Percentiles rank a stretch among this genome's conserved stretches.
Conservation (phyloP, 2,113 vertebrate species). For the Aegithalos caudatus region DNA sequence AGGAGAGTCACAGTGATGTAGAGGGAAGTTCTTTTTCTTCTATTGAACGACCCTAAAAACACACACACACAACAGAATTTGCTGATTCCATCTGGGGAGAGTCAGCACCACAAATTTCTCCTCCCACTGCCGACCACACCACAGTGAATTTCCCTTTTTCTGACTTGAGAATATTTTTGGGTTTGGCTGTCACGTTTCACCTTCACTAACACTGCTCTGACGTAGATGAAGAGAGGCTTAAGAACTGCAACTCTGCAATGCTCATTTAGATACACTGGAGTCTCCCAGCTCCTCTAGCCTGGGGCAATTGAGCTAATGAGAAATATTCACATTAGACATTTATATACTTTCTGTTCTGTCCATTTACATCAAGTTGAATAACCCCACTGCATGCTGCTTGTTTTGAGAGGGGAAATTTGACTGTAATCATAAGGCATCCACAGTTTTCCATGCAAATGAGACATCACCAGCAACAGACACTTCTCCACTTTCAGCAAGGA, state of each 20-base stretch:
- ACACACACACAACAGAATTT: conserved; percentile 70
- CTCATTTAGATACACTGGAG: neutral
- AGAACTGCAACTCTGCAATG: neutral
- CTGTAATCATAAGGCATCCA: neutral
- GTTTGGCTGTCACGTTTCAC: conserved; percentile 4
- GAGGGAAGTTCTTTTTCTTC: conserved; percentile 95
- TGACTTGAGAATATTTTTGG: neutral
- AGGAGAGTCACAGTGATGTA: conserved; percentile 91
- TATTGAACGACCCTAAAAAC: conserved; percentile 91
- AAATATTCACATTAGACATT: neutral
- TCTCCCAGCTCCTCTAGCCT: neutral
- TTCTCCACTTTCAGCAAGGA: conserved; percentile 28
- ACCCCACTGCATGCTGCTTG: neutral
- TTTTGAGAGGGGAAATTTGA: neutral
- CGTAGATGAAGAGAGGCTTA: neutral
- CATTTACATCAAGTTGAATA: neutral
- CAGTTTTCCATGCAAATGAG: neutral
- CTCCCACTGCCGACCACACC: neutral
- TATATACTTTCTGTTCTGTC: neutral
- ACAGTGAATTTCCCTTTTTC: neutral
- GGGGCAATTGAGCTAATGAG: neutral
- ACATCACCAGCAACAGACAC: neutral
- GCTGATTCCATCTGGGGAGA: conserved; percentile 39
- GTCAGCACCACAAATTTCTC: neutral
- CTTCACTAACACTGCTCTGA: neutral